These are phyloP conservation scores for Riptortus pedestris DNA, from an alignment of 1,140 invertebrate species.

Conservation along the genomic window DNA sequence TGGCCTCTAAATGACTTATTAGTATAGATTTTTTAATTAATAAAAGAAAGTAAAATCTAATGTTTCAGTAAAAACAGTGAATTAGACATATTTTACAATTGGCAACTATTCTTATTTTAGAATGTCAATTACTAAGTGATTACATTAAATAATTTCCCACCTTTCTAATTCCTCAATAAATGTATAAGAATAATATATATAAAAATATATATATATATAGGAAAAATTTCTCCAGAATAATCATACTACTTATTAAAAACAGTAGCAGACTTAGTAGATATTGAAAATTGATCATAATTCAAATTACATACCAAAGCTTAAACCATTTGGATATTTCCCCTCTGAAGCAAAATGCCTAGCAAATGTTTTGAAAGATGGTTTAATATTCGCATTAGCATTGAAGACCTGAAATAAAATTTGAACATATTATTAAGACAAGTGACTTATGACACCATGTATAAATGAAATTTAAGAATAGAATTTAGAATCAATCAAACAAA, in stretches of 20 bases:
- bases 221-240: neutral
- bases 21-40: too few relatives aligned
- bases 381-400: neutral
- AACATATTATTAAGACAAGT: neutral
- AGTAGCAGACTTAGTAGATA: neutral
- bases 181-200: neutral
- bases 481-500: too few relatives aligned
- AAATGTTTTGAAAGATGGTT: neutral
- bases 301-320: constrained; percentile 36
- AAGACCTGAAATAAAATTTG: neutral
- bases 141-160: neutral
- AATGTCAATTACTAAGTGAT: neutral
- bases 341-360: constrained; percentile 12
- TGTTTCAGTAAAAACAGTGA: too few relatives aligned
- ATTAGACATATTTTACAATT: neutral
- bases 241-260: neutral
- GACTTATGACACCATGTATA: too few relatives aligned
- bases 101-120: neutral
- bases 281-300: constrained; percentile 5
- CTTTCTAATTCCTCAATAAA: neutral
- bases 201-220: neutral
- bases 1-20: too few relatives aligned
- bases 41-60: too few relatives aligned
- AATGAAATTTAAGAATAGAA: too few relatives aligned
- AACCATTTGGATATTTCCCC: constrained; percentile 32